Evolutionary conservation across 1,140 invertebrate species (phyloP).

Genomic region (Leptinotarsa defecta): DNA sequence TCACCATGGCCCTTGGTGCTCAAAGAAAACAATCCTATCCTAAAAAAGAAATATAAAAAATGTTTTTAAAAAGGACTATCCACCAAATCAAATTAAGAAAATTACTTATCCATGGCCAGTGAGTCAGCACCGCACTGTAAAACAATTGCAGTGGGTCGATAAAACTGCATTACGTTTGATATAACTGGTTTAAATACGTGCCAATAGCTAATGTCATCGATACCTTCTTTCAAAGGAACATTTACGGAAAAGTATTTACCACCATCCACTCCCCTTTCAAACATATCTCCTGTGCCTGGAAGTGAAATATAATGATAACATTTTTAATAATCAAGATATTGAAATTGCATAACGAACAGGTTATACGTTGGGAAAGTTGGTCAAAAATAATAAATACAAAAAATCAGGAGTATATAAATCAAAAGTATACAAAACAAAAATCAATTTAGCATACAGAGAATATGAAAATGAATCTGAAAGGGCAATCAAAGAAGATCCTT

Average conservation of each 20-base stretch:
- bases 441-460: no score
- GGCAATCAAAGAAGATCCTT: no score
- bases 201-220: constrained; percentile 92
- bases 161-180: constrained; percentile 93
- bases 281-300: constrained; percentile 96
- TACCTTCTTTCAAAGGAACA: constrained; percentile 95
- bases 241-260: constrained; percentile 96
- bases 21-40: constrained; percentile 83
- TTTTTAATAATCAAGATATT: no score
- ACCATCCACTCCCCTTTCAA: constrained; percentile 91
- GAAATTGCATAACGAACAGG: no score
- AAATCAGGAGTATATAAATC: no score
- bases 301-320: neutral
- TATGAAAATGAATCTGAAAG: no score
- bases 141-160: constrained; percentile 96
- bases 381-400: no score
- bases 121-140: constrained; percentile 99
- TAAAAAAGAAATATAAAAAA: constrained; percentile 19
- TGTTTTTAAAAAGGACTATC: no score
- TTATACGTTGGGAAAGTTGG: no score
- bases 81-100: no score
- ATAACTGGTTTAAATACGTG: constrained; percentile 95
- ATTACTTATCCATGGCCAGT: constrained; percentile 83
- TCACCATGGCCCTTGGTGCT: constrained; percentile 92
- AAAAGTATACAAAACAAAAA: no score